phyloP scores from a whole-genome alignment of 2,113 vertebrate genomes.

The Lethenteron reissneri region DNA sequence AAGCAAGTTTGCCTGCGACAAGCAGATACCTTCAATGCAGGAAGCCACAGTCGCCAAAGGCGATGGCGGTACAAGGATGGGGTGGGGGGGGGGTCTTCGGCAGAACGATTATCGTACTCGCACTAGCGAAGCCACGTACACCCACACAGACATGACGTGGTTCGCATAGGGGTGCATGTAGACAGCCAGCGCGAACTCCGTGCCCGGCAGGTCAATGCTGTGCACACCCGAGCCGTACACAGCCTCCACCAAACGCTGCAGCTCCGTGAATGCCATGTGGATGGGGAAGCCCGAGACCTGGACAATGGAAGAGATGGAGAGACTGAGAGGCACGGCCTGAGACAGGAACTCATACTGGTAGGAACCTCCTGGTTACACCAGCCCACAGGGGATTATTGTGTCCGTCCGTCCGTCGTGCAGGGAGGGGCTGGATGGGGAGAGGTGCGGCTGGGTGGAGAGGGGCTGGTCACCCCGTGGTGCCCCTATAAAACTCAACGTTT shows the following conservation, averaged over 20 bases:
- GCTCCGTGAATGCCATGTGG: slow-evolving; percentile 63
- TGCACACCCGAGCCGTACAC: slow-evolving; percentile 79
- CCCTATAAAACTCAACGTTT: no score
- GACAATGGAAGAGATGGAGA: neutral
- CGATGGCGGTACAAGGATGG: neutral
- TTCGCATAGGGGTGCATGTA: slow-evolving; percentile 72
- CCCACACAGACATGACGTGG: slow-evolving; percentile 68
- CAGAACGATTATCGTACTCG: slow-evolving; percentile 23
- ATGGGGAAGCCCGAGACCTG: slow-evolving; percentile 87
- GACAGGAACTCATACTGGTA: no score
- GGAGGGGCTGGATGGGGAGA: no score
- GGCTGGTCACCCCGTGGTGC: no score
- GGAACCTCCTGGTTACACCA: no score
- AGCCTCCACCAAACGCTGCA: slow-evolving; percentile 51
- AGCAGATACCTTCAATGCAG: no score
- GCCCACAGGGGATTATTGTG: no score
- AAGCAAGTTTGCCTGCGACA: no score
- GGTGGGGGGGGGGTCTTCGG: neutral
- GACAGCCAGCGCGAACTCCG: slow-evolving; percentile 77
- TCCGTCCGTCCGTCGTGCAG: no score
- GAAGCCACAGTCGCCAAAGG: no score
- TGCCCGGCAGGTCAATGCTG: slow-evolving; percentile 35
- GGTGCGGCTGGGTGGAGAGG: no score
- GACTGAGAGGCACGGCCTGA: no score
- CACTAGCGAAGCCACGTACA: slow-evolving; percentile 72